Percentiles rank a stretch among this genome's conserved stretches.
Evolutionary conservation across 2,797 vertebrate species (phyloP).

Genomic region (Phylloscopus collybita): DNA sequence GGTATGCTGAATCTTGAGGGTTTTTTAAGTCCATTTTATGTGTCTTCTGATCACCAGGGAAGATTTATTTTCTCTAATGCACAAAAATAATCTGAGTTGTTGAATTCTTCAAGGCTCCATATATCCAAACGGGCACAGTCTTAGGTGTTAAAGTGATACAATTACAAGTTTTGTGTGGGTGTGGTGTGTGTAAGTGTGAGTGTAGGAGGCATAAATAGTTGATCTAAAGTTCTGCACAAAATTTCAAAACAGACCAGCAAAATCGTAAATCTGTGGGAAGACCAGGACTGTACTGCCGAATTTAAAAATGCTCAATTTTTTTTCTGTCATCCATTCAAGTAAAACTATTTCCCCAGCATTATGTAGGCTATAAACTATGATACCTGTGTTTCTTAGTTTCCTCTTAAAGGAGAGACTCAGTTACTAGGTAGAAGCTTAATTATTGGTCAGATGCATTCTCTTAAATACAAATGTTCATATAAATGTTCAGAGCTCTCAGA

Average conservation of each 20-base stretch:
- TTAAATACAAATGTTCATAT: neutral
- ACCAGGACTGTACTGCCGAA: neutral
- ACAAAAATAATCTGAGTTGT: neutral
- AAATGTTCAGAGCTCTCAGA: slow-evolving; percentile 1
- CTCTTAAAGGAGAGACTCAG: neutral
- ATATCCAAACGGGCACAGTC: neutral
- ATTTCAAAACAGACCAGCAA: slow-evolving; percentile 8
- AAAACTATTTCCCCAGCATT: neutral
- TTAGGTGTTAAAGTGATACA: neutral
- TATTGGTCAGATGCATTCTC: neutral
- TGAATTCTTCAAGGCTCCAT: neutral
- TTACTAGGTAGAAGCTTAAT: neutral
- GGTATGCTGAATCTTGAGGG: neutral
- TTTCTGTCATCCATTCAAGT: neutral
- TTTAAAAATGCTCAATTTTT: neutral
- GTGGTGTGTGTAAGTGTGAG: neutral
- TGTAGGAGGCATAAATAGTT: neutral
- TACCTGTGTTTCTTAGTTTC: slow-evolving; percentile 21
- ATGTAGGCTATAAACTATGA: neutral
- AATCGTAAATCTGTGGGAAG: neutral
- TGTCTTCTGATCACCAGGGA: neutral
- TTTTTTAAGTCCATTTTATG: neutral
- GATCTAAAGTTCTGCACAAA: neutral
- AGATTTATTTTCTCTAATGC: neutral
- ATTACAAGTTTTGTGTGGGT: neutral